Conservation (phyloP, 2,113 vertebrate genomes). For the Maccullochella peelii region DNA sequence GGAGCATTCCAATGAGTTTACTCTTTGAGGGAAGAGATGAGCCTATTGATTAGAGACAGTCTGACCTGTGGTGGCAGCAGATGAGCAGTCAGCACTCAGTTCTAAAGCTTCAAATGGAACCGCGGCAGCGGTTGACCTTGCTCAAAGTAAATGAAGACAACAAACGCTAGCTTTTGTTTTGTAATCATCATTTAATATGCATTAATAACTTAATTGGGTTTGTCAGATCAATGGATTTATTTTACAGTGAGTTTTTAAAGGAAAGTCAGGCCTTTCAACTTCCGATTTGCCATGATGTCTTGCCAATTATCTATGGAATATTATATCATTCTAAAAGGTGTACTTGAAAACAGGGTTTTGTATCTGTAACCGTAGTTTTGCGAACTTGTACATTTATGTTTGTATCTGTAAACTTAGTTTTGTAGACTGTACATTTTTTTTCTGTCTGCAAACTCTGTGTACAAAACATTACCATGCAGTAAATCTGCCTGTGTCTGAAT, state of each 20-base stretch:
- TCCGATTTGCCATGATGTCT: constrained; percentile 34
- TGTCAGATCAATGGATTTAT: constrained; percentile 67
- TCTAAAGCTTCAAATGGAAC: constrained; percentile 48
- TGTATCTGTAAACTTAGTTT: no score
- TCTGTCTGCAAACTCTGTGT: no score
- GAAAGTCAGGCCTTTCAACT: constrained; percentile 53
- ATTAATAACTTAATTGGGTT: constrained; percentile 66
- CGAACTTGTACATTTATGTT: no score
- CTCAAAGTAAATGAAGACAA: constrained; percentile 55
- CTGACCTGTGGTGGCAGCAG: constrained; percentile 65
- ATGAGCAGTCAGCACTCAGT: constrained; percentile 48
- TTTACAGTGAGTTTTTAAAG: constrained; percentile 46
- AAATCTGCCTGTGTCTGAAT: no score
- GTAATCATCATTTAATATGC: constrained; percentile 55
- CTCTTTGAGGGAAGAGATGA: constrained; percentile 65
- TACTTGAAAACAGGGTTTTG: no score
- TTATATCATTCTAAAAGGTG: no score
- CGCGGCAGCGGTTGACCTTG: constrained; percentile 59
- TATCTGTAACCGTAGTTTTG: no score
- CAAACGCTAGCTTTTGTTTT: constrained; percentile 48
- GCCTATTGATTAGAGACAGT: constrained; percentile 68
- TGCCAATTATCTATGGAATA: no score
- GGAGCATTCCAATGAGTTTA: constrained; percentile 77
- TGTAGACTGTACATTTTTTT: no score
- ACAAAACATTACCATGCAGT: no score